Percentiles rank a stretch among this genome's conserved stretches.
Evolutionary conservation across 2,113 vertebrate genomes (phyloP).

Genomic region (Lynx canadensis): DNA sequence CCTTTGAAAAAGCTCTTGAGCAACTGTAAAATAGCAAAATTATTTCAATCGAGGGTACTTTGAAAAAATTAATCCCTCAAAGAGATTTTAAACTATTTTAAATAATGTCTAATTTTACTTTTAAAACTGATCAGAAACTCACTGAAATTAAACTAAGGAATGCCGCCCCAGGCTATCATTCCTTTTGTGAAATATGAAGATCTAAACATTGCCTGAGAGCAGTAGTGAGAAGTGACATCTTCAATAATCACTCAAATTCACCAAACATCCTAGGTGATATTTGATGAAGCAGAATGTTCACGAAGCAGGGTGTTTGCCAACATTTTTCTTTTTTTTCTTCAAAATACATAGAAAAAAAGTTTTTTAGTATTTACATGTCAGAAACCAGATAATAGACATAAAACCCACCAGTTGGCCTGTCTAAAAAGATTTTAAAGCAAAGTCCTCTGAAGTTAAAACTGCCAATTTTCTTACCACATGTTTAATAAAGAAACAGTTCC

Average conservation of each 20-base stretch:
- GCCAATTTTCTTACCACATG: neutral
- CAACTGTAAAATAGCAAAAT: neutral
- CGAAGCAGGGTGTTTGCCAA: neutral
- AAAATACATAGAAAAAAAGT: neutral
- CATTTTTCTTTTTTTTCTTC: neutral
- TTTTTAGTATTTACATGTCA: neutral
- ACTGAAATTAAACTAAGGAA: neutral
- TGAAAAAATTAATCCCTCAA: neutral
- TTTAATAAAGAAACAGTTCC: neutral
- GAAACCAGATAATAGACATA: neutral
- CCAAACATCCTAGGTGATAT: neutral
- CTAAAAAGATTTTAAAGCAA: neutral
- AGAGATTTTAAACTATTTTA: neutral
- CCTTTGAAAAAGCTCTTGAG: neutral
- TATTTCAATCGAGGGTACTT: neutral
- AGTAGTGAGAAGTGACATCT: neutral
- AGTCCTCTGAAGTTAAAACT: neutral
- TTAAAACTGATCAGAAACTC: neutral
- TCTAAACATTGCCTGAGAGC: neutral
- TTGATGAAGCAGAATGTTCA: neutral
- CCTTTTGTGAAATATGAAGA: neutral
- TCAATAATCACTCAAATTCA: neutral
- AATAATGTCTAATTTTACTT: neutral
- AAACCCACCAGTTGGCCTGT: neutral
- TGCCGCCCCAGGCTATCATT: neutral